Conservation (phyloP, 2,888 invertebrate genomes). For the Lepidonotus clava region DNA sequence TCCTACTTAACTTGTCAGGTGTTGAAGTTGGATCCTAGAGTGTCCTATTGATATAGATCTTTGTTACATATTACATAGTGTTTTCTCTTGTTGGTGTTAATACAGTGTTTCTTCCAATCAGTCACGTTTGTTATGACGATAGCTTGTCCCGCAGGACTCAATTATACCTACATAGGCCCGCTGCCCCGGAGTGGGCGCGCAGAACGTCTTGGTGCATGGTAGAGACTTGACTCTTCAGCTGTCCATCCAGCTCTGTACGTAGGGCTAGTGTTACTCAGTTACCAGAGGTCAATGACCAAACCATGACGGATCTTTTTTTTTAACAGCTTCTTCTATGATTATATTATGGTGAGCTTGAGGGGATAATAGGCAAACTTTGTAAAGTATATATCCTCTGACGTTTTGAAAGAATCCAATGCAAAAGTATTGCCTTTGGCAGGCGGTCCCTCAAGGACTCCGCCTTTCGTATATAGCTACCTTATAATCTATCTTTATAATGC, state of each 20-base stretch:
- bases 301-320: neutral
- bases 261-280: neutral
- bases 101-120: conserved; percentile 2
- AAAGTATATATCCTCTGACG: neutral
- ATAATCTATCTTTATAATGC: too few relatives aligned
- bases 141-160: conserved; percentile 7
- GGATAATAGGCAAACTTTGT: conserved; percentile 20
- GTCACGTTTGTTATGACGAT: conserved; percentile 9
- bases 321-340: neutral
- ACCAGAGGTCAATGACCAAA: too few relatives aligned
- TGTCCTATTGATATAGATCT: neutral
- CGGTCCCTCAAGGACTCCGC: too few relatives aligned
- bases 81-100: conserved; percentile 46
- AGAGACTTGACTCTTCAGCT: neutral
- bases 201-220: neutral
- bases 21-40: conserved; percentile 11
- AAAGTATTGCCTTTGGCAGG: neutral
- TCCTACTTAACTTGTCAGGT: conserved; percentile 34
- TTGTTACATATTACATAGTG: conserved; percentile 29
- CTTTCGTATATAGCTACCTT: too few relatives aligned
- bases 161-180: neutral
- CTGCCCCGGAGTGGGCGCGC: neutral
- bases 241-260: conserved; percentile 14
- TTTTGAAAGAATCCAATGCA: conserved; percentile 32
- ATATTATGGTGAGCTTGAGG: conserved; percentile 4